A percentile compares a stretch with the other conserved stretches of the same genome.
phyloP scores from a whole-genome alignment of 2,113 vertebrate species.

The Phyllopteryx taeniolatus region DNA sequence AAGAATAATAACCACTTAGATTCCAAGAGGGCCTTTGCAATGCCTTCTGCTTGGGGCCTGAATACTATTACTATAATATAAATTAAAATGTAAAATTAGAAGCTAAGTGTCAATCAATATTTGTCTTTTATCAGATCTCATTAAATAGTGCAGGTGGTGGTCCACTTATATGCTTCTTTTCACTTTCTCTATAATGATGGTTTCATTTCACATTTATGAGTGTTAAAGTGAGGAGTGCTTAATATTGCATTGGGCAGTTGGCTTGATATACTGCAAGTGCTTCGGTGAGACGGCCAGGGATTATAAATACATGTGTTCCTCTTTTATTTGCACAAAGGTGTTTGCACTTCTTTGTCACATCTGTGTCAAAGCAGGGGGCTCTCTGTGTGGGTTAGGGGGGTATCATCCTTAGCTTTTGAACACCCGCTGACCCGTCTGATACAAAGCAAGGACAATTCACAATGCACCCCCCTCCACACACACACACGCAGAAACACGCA shows the following conservation, averaged over 20 bases:
- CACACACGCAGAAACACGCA: background rate
- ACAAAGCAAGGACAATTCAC: slow-evolving; percentile 54
- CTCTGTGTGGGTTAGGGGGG: slow-evolving; percentile 3
- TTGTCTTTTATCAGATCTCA: too few species aligned
- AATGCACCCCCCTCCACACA: slow-evolving; percentile 17
- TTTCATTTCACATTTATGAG: slow-evolving; percentile 26
- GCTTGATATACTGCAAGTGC: slow-evolving; percentile 28
- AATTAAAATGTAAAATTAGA: too few species aligned
- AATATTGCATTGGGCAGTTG: slow-evolving; percentile 21
- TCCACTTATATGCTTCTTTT: slow-evolving; percentile 27
- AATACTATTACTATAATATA: too few species aligned
- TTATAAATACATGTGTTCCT: slow-evolving; percentile 36
- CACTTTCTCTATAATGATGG: slow-evolving; percentile 1
- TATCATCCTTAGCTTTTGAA: slow-evolving; percentile 22
- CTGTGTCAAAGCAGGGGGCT: slow-evolving; percentile 10
- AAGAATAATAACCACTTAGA: too few species aligned
- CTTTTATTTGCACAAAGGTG: slow-evolving; percentile 38
- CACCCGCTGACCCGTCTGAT: slow-evolving; percentile 60
- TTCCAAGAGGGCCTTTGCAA: too few species aligned
- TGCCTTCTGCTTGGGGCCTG: too few species aligned
- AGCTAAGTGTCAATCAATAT: too few species aligned
- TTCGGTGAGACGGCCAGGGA: slow-evolving; percentile 12
- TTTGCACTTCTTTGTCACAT: slow-evolving; percentile 11
- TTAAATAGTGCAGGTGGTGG: background rate
- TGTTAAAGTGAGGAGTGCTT: slow-evolving; percentile 20